These are phyloP conservation scores for Eonycteris spelaea DNA, from an alignment of 2,113 vertebrate species.

Conservation along the genomic window DNA sequence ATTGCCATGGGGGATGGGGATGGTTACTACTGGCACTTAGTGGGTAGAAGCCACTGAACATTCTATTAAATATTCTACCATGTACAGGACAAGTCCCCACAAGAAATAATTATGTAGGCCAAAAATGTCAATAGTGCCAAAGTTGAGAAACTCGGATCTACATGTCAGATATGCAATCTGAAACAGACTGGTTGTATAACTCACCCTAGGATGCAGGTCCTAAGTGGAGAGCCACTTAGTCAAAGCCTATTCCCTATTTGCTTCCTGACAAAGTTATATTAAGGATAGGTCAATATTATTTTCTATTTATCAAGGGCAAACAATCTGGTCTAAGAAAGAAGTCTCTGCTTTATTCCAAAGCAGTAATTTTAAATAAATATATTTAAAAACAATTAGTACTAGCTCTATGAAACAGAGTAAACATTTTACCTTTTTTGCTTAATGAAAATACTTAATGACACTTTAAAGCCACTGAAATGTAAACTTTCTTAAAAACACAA, in stretches of 20 bases:
- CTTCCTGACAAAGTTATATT: conserved; percentile 7
- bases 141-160: background rate
- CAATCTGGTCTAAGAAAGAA: background rate
- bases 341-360: conserved; percentile 13
- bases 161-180: background rate
- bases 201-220: background rate
- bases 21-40: background rate
- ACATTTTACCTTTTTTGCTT: background rate
- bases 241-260: background rate
- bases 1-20: background rate
- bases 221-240: background rate
- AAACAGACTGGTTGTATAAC: background rate
- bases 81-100: background rate
- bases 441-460: background rate
- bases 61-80: background rate
- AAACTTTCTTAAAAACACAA: conserved; percentile 35
- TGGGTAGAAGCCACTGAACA: background rate
- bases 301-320: conserved; percentile 5
- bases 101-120: background rate
- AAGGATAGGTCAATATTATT: conserved; percentile 32
- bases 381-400: conserved; percentile 9
- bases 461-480: background rate
- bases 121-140: background rate
- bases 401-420: background rate
- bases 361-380: conserved; percentile 16